These are phyloP conservation scores for Agriopis marginaria DNA, from an alignment of 2,888 invertebrate genomes.

Conservation along the genomic window DNA sequence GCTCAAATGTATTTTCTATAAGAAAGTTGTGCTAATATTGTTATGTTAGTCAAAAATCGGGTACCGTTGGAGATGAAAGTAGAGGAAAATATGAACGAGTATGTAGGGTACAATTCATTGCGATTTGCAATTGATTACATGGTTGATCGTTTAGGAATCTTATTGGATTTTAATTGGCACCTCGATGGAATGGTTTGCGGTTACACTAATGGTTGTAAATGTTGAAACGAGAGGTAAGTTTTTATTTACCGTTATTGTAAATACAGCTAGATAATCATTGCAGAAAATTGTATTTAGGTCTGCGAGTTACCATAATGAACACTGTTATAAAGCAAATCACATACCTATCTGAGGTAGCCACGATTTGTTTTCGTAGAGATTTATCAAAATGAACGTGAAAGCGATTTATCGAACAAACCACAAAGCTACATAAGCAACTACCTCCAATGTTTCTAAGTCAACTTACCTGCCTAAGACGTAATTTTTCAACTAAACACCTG, in stretches of 20 bases:
- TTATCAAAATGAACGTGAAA: too few species aligned
- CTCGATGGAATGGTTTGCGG: constrained; percentile 39
- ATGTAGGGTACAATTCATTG: constrained; percentile 53
- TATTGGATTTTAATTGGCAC: constrained; percentile 68
- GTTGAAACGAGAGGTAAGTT: constrained; percentile 23
- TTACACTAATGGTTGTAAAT: constrained; percentile 31
- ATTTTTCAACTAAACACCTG: too few species aligned
- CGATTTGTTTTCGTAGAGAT: too few species aligned
- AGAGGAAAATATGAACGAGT: constrained; percentile 57
- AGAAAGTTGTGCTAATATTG: constrained; percentile 57
- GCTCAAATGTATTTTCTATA: constrained; percentile 54
- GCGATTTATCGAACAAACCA: too few species aligned
- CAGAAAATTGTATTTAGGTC: constrained; percentile 11
- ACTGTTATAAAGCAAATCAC: neutral
- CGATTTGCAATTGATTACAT: constrained; percentile 59
- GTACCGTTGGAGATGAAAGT: constrained; percentile 80
- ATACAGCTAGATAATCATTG: constrained; percentile 20
- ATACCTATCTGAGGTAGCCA: neutral
- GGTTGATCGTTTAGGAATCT: constrained; percentile 61
- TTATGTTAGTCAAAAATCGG: constrained; percentile 41
- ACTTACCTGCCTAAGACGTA: too few species aligned
- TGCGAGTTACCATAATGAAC: too few species aligned
- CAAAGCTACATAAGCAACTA: too few species aligned
- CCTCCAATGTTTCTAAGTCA: too few species aligned
- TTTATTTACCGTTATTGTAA: constrained; percentile 27